These are phyloP conservation scores for Rhagonycha lutea DNA, from an alignment of 2,888 invertebrate species.

Conservation along the genomic window DNA sequence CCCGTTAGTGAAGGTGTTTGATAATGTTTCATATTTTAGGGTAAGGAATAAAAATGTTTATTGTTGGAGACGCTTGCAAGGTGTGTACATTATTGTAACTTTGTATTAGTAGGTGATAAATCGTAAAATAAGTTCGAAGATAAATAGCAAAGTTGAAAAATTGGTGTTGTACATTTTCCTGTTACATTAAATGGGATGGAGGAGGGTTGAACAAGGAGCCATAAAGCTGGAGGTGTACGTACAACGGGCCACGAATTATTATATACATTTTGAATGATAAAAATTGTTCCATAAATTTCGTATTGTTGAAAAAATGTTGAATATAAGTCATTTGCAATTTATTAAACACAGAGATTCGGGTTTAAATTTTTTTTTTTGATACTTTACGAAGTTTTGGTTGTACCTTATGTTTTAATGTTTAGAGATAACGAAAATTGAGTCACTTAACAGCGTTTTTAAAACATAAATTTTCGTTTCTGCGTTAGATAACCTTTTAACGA, in stretches of 20 bases:
- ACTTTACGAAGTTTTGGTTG: neutral
- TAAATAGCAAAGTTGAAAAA: conserved; percentile 10
- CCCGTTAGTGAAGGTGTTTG: conserved; percentile 19
- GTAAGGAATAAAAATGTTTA: conserved; percentile 20
- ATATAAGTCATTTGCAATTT: neutral
- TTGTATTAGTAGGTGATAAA: conserved; percentile 10
- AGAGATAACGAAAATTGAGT: neutral
- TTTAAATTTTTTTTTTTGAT: neutral
- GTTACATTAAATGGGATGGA: conserved; percentile 5
- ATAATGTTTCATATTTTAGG: conserved; percentile 14
- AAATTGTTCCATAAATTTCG: neutral
- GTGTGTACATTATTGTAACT: conserved; percentile 11
- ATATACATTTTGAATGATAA: neutral
- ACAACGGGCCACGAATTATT: neutral
- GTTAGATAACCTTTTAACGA: conserved; percentile 3
- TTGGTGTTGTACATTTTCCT: conserved; percentile 2
- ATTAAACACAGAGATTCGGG: neutral
- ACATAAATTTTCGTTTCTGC: conserved; percentile 4
- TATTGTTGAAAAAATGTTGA: neutral
- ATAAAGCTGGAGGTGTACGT: neutral
- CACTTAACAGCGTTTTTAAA: conserved; percentile 2
- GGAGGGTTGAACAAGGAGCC: neutral
- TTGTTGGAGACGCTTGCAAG: neutral
- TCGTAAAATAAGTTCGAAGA: conserved; percentile 5
- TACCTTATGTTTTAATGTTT: neutral